phyloP scores from a whole-genome alignment of 2,797 vertebrate genomes.

The Australoheros facetus region DNA sequence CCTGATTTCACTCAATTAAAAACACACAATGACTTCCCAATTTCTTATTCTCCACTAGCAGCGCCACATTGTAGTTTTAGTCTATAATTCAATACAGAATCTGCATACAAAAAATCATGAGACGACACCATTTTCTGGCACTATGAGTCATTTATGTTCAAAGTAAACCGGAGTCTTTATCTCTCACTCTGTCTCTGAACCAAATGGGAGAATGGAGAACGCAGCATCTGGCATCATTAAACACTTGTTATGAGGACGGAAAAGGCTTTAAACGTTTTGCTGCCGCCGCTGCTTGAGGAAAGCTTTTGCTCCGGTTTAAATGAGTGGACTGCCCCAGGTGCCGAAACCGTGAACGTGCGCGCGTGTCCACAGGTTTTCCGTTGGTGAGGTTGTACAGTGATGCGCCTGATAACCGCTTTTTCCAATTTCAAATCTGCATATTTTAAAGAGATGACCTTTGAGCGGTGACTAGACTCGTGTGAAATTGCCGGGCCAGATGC shows the following conservation, averaged over 20 bases:
- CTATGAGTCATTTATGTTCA: conserved; percentile 33
- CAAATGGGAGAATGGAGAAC: conserved; percentile 38
- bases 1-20: conserved; percentile 5
- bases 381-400: neutral
- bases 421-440: conserved; percentile 47
- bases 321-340: conserved; percentile 58
- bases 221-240: conserved; percentile 72
- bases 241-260: conserved; percentile 60
- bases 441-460: conserved; percentile 55
- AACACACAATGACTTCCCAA: conserved; percentile 6
- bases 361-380: conserved; percentile 35
- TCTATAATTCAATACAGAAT: conserved; percentile 4
- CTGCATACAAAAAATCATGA: conserved; percentile 1
- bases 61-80: neutral
- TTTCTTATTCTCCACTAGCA: neutral
- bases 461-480: conserved; percentile 20
- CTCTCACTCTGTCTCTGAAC: conserved; percentile 28
- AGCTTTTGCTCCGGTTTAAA: conserved; percentile 1
- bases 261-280: conserved; percentile 33
- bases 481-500: neutral
- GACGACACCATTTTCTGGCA: conserved; percentile 15
- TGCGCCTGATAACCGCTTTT: conserved; percentile 20
- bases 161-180: conserved; percentile 37
- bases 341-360: conserved; percentile 29
- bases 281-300: conserved; percentile 39